Evolutionary conservation across 2,113 vertebrate genomes (phyloP).

Genomic region (Shinisaurus crocodilurus): DNA sequence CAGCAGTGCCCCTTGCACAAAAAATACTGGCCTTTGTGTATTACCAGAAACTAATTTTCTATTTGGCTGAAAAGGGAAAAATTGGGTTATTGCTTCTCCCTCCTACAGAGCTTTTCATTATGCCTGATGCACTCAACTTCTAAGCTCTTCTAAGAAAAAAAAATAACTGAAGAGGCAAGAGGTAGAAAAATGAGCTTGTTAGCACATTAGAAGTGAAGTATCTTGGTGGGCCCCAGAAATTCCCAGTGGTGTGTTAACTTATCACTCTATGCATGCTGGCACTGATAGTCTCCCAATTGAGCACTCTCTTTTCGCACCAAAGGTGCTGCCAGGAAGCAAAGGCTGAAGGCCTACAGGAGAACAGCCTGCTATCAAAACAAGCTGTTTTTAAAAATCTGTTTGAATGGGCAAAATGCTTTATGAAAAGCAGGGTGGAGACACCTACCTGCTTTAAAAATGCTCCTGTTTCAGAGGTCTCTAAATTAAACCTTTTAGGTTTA

Average conservation of each 20-base stretch:
- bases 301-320: slow-evolving; percentile 87
- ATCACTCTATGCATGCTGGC: slow-evolving; percentile 89
- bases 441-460: slow-evolving; percentile 82
- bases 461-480: slow-evolving; percentile 80
- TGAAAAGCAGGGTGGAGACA: slow-evolving; percentile 82
- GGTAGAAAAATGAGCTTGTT: slow-evolving; percentile 95
- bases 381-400: slow-evolving; percentile 86
- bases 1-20: slow-evolving; percentile 89
- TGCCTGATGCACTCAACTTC: slow-evolving; percentile 92
- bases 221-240: slow-evolving; percentile 87
- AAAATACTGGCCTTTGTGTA: slow-evolving; percentile 96
- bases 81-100: slow-evolving; percentile 90
- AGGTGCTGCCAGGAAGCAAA: slow-evolving; percentile 87
- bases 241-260: slow-evolving; percentile 91
- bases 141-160: slow-evolving; percentile 88
- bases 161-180: slow-evolving; percentile 89
- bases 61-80: slow-evolving; percentile 92
- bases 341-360: slow-evolving; percentile 84
- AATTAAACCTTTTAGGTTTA: slow-evolving; percentile 82
- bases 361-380: slow-evolving; percentile 88
- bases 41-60: slow-evolving; percentile 99
- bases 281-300: slow-evolving; percentile 90
- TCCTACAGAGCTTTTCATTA: slow-evolving; percentile 94
- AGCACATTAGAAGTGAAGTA: slow-evolving; percentile 93
- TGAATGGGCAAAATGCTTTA: slow-evolving; percentile 83